phyloP scores from a whole-genome alignment of 2,113 vertebrate species.

The Heptranchias perlo region DNA sequence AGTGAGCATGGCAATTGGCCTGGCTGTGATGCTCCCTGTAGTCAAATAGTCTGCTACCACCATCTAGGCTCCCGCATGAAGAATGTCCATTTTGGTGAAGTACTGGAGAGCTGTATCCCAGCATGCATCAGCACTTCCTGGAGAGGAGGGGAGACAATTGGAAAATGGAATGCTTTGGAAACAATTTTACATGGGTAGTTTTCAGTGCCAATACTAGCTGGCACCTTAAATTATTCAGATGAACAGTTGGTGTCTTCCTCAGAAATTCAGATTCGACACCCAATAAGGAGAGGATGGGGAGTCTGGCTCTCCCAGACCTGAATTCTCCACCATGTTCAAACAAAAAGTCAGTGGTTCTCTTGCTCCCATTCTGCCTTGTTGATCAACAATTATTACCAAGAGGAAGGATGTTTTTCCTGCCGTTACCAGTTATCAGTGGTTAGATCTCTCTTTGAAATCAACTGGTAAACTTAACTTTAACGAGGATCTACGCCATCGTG shows the following conservation, averaged over 20 bases:
- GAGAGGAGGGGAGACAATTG: background rate
- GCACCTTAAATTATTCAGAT: background rate
- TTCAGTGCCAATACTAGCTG: background rate
- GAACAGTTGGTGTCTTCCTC: background rate
- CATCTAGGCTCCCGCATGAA: background rate
- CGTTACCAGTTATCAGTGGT: background rate
- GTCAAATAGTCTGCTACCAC: background rate
- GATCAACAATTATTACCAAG: background rate
- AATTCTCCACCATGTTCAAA: background rate
- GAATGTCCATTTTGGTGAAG: conserved; percentile 9
- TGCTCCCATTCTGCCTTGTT: background rate
- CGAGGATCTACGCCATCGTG: background rate
- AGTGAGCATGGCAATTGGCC: background rate
- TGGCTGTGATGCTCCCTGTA: background rate
- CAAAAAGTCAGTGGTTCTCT: background rate
- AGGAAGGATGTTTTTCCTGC: background rate
- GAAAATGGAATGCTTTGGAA: background rate
- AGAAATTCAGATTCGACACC: background rate
- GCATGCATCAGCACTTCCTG: background rate
- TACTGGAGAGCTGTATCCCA: background rate
- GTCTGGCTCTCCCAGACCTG: background rate
- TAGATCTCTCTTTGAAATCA: background rate
- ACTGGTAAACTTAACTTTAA: background rate
- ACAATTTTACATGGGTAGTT: background rate
- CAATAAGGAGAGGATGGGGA: background rate